Base-by-base conservation (phyloP, 2,888 invertebrate species). In the Oligia fasciuncula region DNA sequence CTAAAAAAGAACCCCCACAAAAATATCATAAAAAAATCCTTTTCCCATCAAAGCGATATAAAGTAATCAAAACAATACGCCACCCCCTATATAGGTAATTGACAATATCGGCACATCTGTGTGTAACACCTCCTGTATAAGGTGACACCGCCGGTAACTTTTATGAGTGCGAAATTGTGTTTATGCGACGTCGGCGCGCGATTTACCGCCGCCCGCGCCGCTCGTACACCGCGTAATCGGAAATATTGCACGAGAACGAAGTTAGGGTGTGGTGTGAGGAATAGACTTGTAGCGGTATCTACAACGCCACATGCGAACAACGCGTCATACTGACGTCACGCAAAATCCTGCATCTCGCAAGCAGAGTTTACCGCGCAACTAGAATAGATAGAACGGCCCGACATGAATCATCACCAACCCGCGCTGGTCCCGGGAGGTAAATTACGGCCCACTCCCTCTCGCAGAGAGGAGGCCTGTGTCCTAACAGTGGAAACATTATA, bases 131-230 rank as follows among this genome's bases (percentile, higher is more conserved):
- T 71, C 63, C 83, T 81, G 83, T 88, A 86, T 89, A 90, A 90
- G 91, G 89, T 88, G 92, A 91, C 93, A 89, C 86, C 88, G 91
- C 86, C 95, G 95, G 94, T 96, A 96, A 96, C 96, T 96, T 96
- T 96, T 97, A 97, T 96, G 96, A 96, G 95, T 93, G 92, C 92
- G 92, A 95, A 96, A 97, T 97, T 96, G 96, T 96, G 95, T 97
- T 97, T 96, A 96, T 95, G 94, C 91, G 91, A 91, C 91, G 90
- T 90, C 91, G 91, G 92, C 93, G 94, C 92, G 94, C 94, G 95
- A 95, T 95, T 96, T 95, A 94, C 93, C 93, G 93, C 81, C 81
- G 68, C 81, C 83, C 81, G 81, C 76, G 80, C 66, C 88, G 81
- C 73, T 77, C 77, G 49, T 60, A 83, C 46, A 79, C 84, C 90